Base-by-base conservation (phyloP, 2,888 invertebrate species). In the Torymus auratus region DNA sequence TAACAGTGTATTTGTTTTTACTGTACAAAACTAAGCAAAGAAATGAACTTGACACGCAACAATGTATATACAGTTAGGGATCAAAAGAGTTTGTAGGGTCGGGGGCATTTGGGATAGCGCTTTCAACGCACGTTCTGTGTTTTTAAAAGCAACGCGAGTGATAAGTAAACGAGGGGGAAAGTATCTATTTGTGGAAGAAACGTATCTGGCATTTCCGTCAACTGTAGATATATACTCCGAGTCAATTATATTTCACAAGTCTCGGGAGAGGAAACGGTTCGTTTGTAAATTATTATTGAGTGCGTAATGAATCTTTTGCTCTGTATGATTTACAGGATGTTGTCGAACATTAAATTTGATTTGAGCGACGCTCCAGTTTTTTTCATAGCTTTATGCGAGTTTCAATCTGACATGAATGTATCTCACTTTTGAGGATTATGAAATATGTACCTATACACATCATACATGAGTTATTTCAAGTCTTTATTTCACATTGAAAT, bases 201-300 rank as follows among this genome's bases (percentile, higher is more conserved):
- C 28, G 23, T 72, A 52, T 53, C 17, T 53, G 28, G 23, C 20
- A 50, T 50, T 53, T 12, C 58, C 41, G 41, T 41, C 41, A 41
- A 41, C 41, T 7, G 7, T 7, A 41, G 41, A 7, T 41, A 41
- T 60, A n/a, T 56, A 28, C 23, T 2, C 50, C 7, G 5, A 1
- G 14, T 67, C 74, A 20, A 50, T 65, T 53, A 50, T 74, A 58
- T 60, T 50, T 58, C 17, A 2, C 52, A 2, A 61, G 52, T 52
- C 23, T 7, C 7, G 0, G 7, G 7, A 10, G 41, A n/a, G 41
- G 41, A 41, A 41, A n/a, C 53, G n/a, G 56, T 55, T 53, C 53
- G 60, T 72, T 78, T 56, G 20, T 72, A 67, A 72, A 78, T 78
- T 72, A 78, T 72, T 72, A 61, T 67, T 72, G 67, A 65, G 11